Conservation (phyloP, 1,140 invertebrate genomes). For the Pinna nobilis region DNA sequence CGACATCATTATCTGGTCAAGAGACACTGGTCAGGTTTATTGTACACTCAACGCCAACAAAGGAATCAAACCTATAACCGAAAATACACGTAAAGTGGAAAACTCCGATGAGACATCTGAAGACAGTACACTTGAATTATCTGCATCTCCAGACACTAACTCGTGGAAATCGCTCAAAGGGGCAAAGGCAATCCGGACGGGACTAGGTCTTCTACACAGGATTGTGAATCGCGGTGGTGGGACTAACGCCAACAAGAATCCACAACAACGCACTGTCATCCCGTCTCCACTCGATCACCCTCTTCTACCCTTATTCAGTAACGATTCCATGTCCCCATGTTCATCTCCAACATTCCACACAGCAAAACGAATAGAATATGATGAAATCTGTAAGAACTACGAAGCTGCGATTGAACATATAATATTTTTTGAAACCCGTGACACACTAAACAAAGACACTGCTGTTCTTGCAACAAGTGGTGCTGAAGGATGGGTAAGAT, state of each 20-base stretch:
- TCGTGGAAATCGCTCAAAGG: not conserved
- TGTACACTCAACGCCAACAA: slow-evolving; percentile 70
- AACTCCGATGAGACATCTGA: not conserved
- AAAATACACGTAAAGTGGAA: slow-evolving; percentile 17
- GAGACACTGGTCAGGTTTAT: slow-evolving; percentile 83
- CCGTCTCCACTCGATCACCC: slow-evolving; percentile 31
- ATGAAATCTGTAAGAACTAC: slow-evolving; percentile 69
- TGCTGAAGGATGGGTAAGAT: slow-evolving; percentile 70
- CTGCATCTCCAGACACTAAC: not conserved
- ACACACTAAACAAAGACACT: slow-evolving; percentile 57
- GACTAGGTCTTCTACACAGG: slow-evolving; percentile 19
- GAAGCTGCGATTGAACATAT: slow-evolving; percentile 69
- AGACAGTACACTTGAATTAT: not conserved
- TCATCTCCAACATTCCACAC: not conserved
- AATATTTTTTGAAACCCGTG: slow-evolving; percentile 64
- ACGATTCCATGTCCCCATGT: not conserved
- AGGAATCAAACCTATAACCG: slow-evolving; percentile 42
- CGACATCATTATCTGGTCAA: slow-evolving; percentile 84
- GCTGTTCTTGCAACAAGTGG: slow-evolving; percentile 66
- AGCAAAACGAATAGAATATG: slow-evolving; percentile 56
- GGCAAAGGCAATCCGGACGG: slow-evolving; percentile 13
- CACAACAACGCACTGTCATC: not conserved
- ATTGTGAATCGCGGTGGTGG: not conserved
- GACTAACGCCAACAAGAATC: not conserved
- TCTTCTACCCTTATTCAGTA: slow-evolving; percentile 19